Base-by-base conservation (phyloP, 2,888 invertebrate genomes). In the Lobophora halterata region DNA sequence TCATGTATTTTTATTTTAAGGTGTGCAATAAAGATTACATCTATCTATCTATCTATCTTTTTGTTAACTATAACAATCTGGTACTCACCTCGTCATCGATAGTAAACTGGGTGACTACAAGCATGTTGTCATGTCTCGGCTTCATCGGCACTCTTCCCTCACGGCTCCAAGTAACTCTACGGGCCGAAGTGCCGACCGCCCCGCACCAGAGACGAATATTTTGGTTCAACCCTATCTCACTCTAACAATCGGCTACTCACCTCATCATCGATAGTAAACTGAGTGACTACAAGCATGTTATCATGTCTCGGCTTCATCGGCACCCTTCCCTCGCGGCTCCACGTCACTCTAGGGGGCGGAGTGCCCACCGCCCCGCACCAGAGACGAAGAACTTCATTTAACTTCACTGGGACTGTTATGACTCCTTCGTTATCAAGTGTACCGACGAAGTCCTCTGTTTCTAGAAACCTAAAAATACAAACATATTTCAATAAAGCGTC, bases 361-460 rank as follows among this genome's bases (percentile, higher is more conserved):
- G 87, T 83, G 2, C 91, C 92, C 5, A 89, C 89, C 0, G 87
- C 91, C 1, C 90, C 91, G 60, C 93, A 93, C 77, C 92, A 91
- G 33, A 93, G 61, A 0, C 90, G 89, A 0, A 92, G 76, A 11
- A 63, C 52, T 0, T 64, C 69, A 11, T 73, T 73, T 1, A 72
- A 68, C 20, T 61, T 61, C 1, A 85, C 71, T 0, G 74, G 60
- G 27, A 73, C 63, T 0, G 80, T 79, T 1, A 86, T 49, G 0
- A 79, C 75, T 0, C 73, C 74, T 1, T 80, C 80, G 0, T 60
- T 61, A 30, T 81, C 79, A 29, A 65, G 60, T 1, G 56, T 66
- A 0, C 86, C 86, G 0, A 85, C 79, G 42, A 77, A 81, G 0
- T 83, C 80, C 44, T 81, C 73, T n/a, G 71, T 48, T 58, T 87